phyloP scores from a whole-genome alignment of 2,888 invertebrate genomes.

The Cenopis cana region DNA sequence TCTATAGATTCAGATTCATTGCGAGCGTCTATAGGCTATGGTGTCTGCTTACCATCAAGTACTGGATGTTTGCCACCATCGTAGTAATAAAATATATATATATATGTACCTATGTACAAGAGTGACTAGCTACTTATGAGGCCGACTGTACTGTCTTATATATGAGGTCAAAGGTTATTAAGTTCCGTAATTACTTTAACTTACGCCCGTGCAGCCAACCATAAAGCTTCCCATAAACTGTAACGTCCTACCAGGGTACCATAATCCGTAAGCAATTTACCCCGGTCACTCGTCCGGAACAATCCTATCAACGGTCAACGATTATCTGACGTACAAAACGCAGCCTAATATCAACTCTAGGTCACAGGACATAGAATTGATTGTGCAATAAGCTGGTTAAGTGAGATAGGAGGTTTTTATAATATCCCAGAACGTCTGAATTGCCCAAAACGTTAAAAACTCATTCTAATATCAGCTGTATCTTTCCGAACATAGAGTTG shows the following conservation, averaged over 20 bases:
- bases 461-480: not conserved
- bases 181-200: conserved; percentile 3
- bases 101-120: too few species aligned
- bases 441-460: not conserved
- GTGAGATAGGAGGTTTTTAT: not conserved
- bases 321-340: not conserved
- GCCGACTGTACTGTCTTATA: too few species aligned
- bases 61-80: too few species aligned
- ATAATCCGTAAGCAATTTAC: conserved; percentile 47
- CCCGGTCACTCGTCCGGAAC: conserved; percentile 47
- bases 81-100: too few species aligned
- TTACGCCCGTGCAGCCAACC: conserved; percentile 29
- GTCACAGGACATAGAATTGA: not conserved
- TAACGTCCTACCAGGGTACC: conserved; percentile 44
- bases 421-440: not conserved
- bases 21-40: too few species aligned
- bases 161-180: conserved; percentile 6
- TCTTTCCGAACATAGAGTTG: not conserved
- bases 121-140: too few species aligned
- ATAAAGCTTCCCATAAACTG: conserved; percentile 18
- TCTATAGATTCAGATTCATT: too few species aligned
- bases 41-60: too few species aligned
- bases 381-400: not conserved
- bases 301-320: not conserved
- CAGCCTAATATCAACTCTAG: not conserved